These are phyloP conservation scores for Malurus splendens DNA, from an alignment of 2,797 vertebrate genomes.

Conservation along the genomic window DNA sequence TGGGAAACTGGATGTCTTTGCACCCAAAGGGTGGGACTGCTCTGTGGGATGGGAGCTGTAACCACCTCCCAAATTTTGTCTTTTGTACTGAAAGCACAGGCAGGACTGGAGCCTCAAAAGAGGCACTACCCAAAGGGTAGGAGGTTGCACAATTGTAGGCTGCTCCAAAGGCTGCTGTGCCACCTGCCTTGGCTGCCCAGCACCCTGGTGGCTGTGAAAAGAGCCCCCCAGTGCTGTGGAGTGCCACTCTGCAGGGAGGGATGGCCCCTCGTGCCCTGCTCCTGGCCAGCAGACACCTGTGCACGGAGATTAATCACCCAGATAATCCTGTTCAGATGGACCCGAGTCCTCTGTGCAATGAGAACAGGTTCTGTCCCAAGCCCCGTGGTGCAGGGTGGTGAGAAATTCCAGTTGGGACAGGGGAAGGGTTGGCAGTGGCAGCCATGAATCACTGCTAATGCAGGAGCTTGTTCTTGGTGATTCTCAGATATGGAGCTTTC, in stretches of 20 bases:
- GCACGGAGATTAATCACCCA: not conserved
- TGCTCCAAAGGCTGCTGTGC: not conserved
- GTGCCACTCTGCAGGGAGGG: not conserved
- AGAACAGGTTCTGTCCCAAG: not conserved
- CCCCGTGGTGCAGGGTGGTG: not conserved
- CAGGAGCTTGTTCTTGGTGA: not conserved
- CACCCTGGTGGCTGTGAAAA: not conserved
- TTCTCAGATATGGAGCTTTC: not conserved
- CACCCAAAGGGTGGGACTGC: not conserved
- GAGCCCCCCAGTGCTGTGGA: not conserved
- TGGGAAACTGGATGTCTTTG: not conserved
- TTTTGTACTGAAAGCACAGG: not conserved
- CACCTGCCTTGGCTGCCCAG: not conserved
- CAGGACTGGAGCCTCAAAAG: not conserved
- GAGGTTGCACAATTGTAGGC: not conserved
- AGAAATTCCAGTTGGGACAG: not conserved
- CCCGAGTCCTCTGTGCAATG: rapidly evolving
- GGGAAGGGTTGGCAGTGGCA: not conserved
- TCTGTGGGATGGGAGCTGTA: not conserved
- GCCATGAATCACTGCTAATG: not conserved
- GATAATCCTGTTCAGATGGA: not conserved
- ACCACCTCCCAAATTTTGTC: not conserved
- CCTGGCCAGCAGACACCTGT: not conserved
- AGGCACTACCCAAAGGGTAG: not conserved
- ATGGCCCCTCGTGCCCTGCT: not conserved